These are phyloP conservation scores for Centropyge bicolor DNA, from an alignment of 2,797 vertebrate species.

Conservation along the genomic window DNA sequence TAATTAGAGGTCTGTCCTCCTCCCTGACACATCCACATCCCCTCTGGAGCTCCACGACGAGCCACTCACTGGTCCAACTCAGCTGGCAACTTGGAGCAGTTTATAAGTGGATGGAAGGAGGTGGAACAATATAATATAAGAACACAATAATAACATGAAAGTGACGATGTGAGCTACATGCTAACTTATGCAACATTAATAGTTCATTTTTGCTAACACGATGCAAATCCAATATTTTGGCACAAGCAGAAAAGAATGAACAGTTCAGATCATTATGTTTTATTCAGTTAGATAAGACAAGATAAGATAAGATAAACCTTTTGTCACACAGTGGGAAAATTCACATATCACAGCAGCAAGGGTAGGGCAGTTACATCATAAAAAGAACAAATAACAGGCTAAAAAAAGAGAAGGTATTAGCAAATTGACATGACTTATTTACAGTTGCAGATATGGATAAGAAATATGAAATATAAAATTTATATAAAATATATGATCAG, in stretches of 20 bases:
- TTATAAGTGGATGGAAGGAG: constrained; percentile 42
- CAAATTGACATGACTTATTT: too few relatives aligned
- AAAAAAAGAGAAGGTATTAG: too few relatives aligned
- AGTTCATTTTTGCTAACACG: neutral
- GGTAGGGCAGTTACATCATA: too few relatives aligned
- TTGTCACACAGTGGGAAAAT: too few relatives aligned
- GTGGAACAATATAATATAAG: neutral
- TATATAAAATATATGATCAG: too few relatives aligned
- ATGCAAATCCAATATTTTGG: neutral
- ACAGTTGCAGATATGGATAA: too few relatives aligned
- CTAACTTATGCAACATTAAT: neutral
- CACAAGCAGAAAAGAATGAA: neutral
- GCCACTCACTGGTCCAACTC: constrained; percentile 43
- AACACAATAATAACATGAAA: constrained; percentile 1
- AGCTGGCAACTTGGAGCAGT: constrained; percentile 44
- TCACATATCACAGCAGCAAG: too few relatives aligned
- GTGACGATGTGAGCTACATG: neutral
- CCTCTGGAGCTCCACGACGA: constrained; percentile 56
- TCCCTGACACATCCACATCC: constrained; percentile 68
- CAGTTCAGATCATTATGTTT: neutral
- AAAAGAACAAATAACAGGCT: too few relatives aligned
- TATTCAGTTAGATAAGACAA: constrained; percentile 7
- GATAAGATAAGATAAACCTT: too few relatives aligned
- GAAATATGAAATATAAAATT: too few relatives aligned
- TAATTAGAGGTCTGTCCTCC: constrained; percentile 81